Base-by-base conservation (phyloP, 92 coral and sea anemone species). In the Paragorgia papillata region DNA sequence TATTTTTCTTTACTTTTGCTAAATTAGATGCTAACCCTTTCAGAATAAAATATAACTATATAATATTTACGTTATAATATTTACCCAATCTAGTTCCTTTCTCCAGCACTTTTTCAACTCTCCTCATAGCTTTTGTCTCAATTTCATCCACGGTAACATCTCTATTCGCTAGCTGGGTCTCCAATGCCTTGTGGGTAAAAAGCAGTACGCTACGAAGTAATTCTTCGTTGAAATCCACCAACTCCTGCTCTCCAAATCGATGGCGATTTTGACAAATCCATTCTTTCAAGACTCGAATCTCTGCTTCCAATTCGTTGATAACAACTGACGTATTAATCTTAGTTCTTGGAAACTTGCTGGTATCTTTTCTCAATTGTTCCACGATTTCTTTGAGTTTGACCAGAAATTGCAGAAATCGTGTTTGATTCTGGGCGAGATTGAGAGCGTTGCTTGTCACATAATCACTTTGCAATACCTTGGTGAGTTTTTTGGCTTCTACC, bases 211-310 rank as follows among this genome's bases (percentile, higher is more conserved):
- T 50, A 28, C 97, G 79, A 53, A 64, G 69, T 20, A 93, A 69
- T 37, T 90, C 97, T 19, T 86, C 90, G 21, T 61, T 84, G 41
- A 93, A 85, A 61, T 93, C 97, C 37, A 86, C 96, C 73, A 88
- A 66, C 31, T 90, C 88, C 22, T 93, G 97, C 2, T 90, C 88
- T 29, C 93, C 88, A 79, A 88, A 88, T 63, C 96, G 79, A n/a
- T 21, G 24, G 12, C 92, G 81, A 7, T 13, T 15, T 80, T 51
- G 41, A 92, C 82, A 83, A 12, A 89, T 76, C 57, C 85, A 75
- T 10, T 44, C 26, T 17, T 59, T 78, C 10, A 89, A 82, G 21
- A 76, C 57, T 14, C 74, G 26, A 21, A 84, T 70, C 44, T 69
- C 73, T 0, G 18, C 64, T 26, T 32, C 31, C 39, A 86, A 62